A percentile compares a stretch with the other conserved stretches of the same genome.
Conservation (phyloP, 2,113 vertebrate genomes). For the Climacteris rufus region DNA sequence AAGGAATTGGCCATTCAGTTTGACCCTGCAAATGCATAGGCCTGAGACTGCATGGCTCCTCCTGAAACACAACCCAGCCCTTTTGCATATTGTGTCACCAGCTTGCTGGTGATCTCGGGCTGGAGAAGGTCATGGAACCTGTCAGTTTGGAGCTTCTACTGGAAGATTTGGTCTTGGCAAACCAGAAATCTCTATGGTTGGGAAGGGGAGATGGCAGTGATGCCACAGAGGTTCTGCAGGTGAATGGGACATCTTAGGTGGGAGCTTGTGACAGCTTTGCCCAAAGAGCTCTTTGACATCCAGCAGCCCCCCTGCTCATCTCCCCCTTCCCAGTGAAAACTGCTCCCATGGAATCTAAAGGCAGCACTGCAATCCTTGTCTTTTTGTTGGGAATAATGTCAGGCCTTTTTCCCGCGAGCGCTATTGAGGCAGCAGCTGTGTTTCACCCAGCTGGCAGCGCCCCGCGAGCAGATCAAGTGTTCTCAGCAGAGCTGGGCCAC, state of each 20-base stretch:
- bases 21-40: neutral
- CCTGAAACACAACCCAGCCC: neutral
- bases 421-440: constrained; percentile 46
- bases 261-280: neutral
- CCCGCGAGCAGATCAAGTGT: neutral
- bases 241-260: neutral
- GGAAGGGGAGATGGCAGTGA: neutral
- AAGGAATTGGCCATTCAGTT: neutral
- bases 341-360: neutral
- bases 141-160: neutral
- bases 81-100: neutral
- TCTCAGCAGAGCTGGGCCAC: neutral
- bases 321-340: neutral
- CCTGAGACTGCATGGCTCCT: neutral
- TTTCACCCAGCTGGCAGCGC: constrained; percentile 5
- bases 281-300: neutral
- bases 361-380: neutral
- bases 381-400: neutral
- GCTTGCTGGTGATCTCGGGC: neutral
- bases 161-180: neutral
- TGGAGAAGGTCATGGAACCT: neutral
- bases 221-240: neutral
- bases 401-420: neutral
- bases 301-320: neutral
- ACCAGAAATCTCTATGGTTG: neutral